phyloP scores from a whole-genome alignment of 2,797 vertebrate genomes.

The Menidia menidia region DNA sequence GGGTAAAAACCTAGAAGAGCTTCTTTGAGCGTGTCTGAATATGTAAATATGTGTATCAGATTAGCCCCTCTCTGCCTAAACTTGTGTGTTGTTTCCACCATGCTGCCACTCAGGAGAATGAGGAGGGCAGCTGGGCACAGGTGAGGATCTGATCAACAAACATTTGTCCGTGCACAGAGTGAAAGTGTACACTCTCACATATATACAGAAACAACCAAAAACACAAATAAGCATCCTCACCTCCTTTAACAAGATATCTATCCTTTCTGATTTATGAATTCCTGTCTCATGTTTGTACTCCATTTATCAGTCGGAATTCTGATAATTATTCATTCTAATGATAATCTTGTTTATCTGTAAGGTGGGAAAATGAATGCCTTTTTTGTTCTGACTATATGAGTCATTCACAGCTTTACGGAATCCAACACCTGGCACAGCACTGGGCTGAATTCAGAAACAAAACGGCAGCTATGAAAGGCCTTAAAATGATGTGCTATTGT shows the following conservation, averaged over 20 bases:
- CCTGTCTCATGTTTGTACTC: background rate
- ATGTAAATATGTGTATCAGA: slow-evolving; percentile 24
- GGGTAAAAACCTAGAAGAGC: background rate
- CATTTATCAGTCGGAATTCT: background rate
- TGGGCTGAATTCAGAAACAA: background rate
- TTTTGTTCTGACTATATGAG: no score
- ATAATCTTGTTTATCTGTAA: no score
- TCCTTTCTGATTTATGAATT: background rate
- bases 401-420: background rate
- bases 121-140: slow-evolving; percentile 99
- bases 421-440: background rate
- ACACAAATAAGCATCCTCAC: background rate
- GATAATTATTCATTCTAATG: background rate
- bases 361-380: no score
- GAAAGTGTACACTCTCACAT: slow-evolving; percentile 5
- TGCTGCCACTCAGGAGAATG: slow-evolving; percentile 89
- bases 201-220: background rate
- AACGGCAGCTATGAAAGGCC: background rate
- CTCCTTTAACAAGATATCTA: background rate
- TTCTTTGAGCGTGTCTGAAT: slow-evolving; percentile 21
- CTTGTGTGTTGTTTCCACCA: slow-evolving; percentile 80
- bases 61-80: slow-evolving; percentile 64
- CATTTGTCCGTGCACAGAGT: slow-evolving; percentile 22
- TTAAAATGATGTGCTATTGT: background rate
- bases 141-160: slow-evolving; percentile 81